These are phyloP conservation scores for Chaunax sp. DNA, from an alignment of 2,797 vertebrate species.

Conservation along the genomic window DNA sequence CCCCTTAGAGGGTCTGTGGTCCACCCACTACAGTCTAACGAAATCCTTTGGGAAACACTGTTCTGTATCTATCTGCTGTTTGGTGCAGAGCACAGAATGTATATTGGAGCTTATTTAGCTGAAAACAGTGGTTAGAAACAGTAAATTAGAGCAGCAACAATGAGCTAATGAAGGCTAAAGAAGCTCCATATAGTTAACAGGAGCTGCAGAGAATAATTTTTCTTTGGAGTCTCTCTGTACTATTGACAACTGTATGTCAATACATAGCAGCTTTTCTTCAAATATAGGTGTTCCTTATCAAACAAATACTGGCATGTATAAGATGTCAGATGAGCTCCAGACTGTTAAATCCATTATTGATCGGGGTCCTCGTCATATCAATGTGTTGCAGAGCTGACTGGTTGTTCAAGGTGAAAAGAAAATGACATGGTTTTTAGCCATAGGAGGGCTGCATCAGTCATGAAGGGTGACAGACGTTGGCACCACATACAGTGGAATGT, in stretches of 20 bases:
- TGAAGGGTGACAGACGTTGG: constrained; percentile 27
- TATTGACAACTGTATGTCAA: no score
- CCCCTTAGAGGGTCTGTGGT: no score
- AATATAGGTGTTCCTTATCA: not conserved
- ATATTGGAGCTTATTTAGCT: no score
- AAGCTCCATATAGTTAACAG: no score
- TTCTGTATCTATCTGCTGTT: no score
- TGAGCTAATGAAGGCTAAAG: no score
- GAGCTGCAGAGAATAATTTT: no score
- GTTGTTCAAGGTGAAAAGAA: constrained; percentile 2
- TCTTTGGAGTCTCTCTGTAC: not conserved
- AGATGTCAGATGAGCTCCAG: not conserved
- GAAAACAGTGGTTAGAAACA: no score
- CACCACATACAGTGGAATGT: constrained; percentile 4
- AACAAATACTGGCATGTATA: not conserved
- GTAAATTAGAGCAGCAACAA: no score
- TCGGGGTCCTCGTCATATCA: not conserved
- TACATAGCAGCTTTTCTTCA: not conserved
- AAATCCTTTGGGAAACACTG: no score
- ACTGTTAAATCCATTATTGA: not conserved
- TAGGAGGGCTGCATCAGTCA: not conserved
- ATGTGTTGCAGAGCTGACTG: not conserved
- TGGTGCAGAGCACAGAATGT: no score
- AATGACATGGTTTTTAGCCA: not conserved
- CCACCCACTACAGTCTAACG: no score